phyloP scores from a whole-genome alignment of 2,113 vertebrate species.

The Melanotaenia duboulayi region DNA sequence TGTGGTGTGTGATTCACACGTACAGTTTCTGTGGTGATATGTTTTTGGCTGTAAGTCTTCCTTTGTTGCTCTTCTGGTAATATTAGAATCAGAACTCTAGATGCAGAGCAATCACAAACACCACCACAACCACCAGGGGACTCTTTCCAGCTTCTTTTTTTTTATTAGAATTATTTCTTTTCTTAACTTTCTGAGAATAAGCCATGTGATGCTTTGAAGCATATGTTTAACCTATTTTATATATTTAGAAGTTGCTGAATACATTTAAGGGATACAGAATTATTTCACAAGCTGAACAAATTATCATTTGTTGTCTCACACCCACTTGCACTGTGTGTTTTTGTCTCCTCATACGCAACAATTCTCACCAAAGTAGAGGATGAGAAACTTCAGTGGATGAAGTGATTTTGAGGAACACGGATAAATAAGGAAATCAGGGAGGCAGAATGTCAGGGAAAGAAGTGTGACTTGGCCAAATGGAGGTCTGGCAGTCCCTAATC shows the following conservation, averaged over 20 bases:
- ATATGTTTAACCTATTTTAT: slow-evolving; percentile 82
- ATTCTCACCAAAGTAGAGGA: slow-evolving; percentile 81
- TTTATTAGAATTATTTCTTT: slow-evolving; percentile 71
- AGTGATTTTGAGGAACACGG: slow-evolving; percentile 41
- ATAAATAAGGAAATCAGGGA: slow-evolving; percentile 62
- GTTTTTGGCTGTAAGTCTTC: slow-evolving; percentile 83
- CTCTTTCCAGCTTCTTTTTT: slow-evolving; percentile 69
- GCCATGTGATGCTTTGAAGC: slow-evolving; percentile 83
- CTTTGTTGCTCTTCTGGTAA: slow-evolving; percentile 81
- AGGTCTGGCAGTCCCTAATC: slow-evolving; percentile 67
- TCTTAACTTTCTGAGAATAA: slow-evolving; percentile 79
- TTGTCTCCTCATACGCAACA: slow-evolving; percentile 63
- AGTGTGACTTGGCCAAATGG: slow-evolving; percentile 49
- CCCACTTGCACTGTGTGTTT: slow-evolving; percentile 65
- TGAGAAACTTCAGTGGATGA: slow-evolving; percentile 47
- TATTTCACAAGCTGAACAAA: slow-evolving; percentile 67
- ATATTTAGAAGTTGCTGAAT: slow-evolving; percentile 72
- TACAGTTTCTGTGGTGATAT: slow-evolving; percentile 72
- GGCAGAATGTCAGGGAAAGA: slow-evolving; percentile 63
- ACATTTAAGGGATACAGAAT: slow-evolving; percentile 60
- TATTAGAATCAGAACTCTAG: slow-evolving; percentile 75
- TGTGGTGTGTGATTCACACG: slow-evolving; percentile 69
- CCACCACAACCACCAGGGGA: slow-evolving; percentile 64
- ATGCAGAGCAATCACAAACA: slow-evolving; percentile 76
- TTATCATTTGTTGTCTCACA: slow-evolving; percentile 58